phyloP scores from a whole-genome alignment of 2,113 vertebrate genomes.

The Neomonachus schauinslandi region DNA sequence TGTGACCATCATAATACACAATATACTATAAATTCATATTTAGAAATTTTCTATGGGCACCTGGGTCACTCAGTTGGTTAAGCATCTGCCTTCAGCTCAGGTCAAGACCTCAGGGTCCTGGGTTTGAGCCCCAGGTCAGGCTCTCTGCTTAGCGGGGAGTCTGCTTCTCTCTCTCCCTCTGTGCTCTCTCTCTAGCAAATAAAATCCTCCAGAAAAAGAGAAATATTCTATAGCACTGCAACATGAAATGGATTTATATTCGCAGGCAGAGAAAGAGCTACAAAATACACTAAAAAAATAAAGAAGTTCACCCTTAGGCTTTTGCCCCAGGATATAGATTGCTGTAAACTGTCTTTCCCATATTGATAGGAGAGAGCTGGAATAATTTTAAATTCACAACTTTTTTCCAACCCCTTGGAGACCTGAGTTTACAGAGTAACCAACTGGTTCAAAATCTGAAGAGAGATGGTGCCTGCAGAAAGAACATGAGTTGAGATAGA shows the following conservation, averaged over 20 bases:
- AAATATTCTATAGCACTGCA: background rate
- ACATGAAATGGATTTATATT: background rate
- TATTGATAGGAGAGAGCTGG: fast-evolving
- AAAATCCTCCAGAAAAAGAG: background rate
- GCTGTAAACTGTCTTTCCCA: background rate
- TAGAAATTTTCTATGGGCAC: background rate
- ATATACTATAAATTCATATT: background rate
- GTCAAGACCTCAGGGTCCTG: background rate
- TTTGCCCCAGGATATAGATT: background rate
- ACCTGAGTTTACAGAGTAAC: background rate
- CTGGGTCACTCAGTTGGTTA: background rate
- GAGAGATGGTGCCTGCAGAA: background rate
- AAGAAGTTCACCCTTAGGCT: background rate
- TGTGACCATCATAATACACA: background rate
- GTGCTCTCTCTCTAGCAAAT: background rate
- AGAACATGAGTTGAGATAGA: background rate
- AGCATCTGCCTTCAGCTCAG: background rate
- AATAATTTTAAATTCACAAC: background rate
- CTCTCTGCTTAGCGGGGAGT: background rate
- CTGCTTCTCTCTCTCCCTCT: background rate
- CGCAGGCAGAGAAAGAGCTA: background rate
- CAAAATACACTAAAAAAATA: background rate
- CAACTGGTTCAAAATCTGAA: background rate
- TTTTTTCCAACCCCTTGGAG: background rate
- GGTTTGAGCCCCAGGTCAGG: background rate